Evolutionary conservation across 2,888 invertebrate species (phyloP).

Genomic region (Synanthedon myopaeformis): DNA sequence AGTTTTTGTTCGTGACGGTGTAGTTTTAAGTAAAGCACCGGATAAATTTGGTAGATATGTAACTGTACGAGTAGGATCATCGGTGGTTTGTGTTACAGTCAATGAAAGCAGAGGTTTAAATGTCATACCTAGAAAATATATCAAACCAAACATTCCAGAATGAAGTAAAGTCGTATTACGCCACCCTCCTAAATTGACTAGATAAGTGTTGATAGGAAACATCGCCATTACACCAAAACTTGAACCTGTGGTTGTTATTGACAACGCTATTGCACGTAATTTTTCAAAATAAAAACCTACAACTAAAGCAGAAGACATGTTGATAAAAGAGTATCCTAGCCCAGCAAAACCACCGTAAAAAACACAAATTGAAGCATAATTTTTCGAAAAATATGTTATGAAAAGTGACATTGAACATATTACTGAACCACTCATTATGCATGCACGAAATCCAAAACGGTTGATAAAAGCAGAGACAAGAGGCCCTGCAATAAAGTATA

Average conservation of each 20-base stretch:
- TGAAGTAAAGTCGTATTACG: slow-evolving; percentile 42
- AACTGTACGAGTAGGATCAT: slow-evolving; percentile 45
- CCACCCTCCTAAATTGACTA: slow-evolving; percentile 45
- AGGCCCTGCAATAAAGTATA: slow-evolving; percentile 46
- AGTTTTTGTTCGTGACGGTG: slow-evolving; percentile 19
- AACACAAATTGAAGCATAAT: slow-evolving; percentile 27
- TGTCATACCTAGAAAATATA: slow-evolving; percentile 46
- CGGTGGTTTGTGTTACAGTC: slow-evolving; percentile 34
- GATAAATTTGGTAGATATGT: slow-evolving; percentile 52
- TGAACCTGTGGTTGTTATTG: slow-evolving; percentile 43
- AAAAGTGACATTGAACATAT: slow-evolving; percentile 35
- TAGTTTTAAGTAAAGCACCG: slow-evolving; percentile 17
- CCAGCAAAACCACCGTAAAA: slow-evolving; percentile 47
- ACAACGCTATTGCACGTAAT: slow-evolving; percentile 41
- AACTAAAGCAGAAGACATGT: slow-evolving; percentile 40
- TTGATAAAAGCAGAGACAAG: slow-evolving; percentile 53
- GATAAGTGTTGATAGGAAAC: slow-evolving; percentile 38
- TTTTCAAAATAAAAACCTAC: slow-evolving; percentile 62
- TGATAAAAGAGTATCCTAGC: slow-evolving; percentile 44
- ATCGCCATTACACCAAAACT: slow-evolving; percentile 48
- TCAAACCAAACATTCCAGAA: slow-evolving; percentile 38
- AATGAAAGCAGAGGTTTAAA: slow-evolving; percentile 46
- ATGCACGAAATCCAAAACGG: slow-evolving; percentile 52
- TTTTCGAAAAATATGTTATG: slow-evolving; percentile 37
- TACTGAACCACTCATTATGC: slow-evolving; percentile 47